Percentiles rank a stretch among this genome's conserved stretches.
These are phyloP conservation scores for Drosophila orena DNA, from an alignment of 1,140 invertebrate species.

Conservation along the genomic window DNA sequence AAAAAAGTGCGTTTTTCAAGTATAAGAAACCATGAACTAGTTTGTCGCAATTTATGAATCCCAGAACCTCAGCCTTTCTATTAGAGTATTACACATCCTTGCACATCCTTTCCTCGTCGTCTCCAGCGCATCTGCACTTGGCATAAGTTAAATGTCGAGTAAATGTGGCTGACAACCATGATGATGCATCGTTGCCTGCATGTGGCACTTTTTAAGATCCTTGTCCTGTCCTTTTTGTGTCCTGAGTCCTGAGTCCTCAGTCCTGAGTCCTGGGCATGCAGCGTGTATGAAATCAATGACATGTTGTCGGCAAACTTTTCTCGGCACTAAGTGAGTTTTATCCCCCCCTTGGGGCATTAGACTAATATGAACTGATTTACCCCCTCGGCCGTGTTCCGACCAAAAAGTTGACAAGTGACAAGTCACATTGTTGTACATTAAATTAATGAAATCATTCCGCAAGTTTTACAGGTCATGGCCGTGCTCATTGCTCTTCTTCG, in stretches of 20 bases:
- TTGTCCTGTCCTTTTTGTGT: constrained; percentile 36
- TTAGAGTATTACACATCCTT: constrained; percentile 11
- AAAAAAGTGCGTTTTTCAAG: too few species aligned
- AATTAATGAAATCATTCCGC: constrained; percentile 75
- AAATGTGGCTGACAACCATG: constrained; percentile 70
- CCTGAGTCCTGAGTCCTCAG: too few species aligned
- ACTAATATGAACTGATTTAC: constrained; percentile 71
- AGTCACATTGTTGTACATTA: constrained; percentile 79
- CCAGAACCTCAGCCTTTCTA: constrained; percentile 1
- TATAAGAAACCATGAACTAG: too few species aligned
- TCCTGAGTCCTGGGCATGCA: constrained; percentile 34
- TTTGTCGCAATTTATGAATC: background rate
- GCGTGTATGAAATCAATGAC: constrained; percentile 70
- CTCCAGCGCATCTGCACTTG: constrained; percentile 51
- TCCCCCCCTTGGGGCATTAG: constrained; percentile 40
- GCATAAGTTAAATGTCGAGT: constrained; percentile 77
- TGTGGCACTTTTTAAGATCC: constrained; percentile 45
- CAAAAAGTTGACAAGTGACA: constrained; percentile 79
- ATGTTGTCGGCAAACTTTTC: constrained; percentile 70
- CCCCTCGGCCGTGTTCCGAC: constrained; percentile 16
- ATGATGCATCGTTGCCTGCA: constrained; percentile 51
- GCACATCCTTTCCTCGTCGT: background rate
- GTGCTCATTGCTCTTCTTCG: constrained; percentile 20
- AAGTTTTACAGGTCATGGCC: constrained; percentile 43
- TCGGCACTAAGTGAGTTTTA: constrained; percentile 62